Percentiles rank a stretch among this genome's conserved stretches.
Evolutionary conservation across 2,113 vertebrate species (phyloP).

Genomic region (Vireo altiloquus): DNA sequence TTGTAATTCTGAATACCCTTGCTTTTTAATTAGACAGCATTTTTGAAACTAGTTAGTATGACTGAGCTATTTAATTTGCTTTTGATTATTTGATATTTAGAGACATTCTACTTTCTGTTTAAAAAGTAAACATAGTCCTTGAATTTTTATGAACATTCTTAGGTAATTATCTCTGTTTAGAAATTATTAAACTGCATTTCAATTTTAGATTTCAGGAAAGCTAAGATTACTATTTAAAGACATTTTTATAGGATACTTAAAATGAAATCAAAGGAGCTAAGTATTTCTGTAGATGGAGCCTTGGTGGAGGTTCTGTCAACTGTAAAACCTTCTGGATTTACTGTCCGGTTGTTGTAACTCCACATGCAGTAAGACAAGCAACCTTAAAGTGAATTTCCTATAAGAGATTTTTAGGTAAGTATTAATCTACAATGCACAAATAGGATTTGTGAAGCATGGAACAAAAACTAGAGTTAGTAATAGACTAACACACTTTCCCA

Average conservation of each 20-base stretch:
- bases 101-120: background rate
- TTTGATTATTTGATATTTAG: background rate
- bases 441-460: slow-evolving; percentile 47
- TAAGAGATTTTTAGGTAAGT: slow-evolving; percentile 49
- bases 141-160: background rate
- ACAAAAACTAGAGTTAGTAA: slow-evolving; percentile 32
- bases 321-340: slow-evolving; percentile 58
- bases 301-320: slow-evolving; percentile 60
- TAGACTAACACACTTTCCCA: slow-evolving; percentile 1
- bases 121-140: background rate
- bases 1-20: background rate
- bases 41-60: background rate
- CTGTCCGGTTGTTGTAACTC: slow-evolving; percentile 51
- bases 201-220: slow-evolving; percentile 64
- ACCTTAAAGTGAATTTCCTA: slow-evolving; percentile 62
- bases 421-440: slow-evolving; percentile 25
- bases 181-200: slow-evolving; percentile 62
- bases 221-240: slow-evolving; percentile 64
- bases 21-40: background rate
- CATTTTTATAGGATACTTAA: slow-evolving; percentile 61
- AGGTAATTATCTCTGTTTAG: background rate
- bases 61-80: background rate
- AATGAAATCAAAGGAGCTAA: slow-evolving; percentile 64
- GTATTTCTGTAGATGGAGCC: slow-evolving; percentile 63
- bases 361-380: slow-evolving; percentile 60